A percentile compares a stretch with the other conserved stretches of the same genome.
Evolutionary conservation across 2,797 vertebrate genomes (phyloP).

Genomic region (Danio tinwini): DNA sequence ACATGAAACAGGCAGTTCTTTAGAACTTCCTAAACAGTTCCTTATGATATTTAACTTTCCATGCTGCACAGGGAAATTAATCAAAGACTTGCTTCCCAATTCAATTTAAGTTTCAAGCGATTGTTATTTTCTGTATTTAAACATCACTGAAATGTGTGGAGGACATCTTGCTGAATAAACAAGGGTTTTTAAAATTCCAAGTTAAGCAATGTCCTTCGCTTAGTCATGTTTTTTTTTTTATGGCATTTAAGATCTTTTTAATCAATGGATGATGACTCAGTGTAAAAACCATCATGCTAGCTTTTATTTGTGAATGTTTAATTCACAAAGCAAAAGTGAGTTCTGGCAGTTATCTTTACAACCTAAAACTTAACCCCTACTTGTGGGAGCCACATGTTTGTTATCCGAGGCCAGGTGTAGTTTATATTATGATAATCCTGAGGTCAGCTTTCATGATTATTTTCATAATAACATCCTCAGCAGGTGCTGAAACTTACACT

Average conservation of each 20-base stretch:
- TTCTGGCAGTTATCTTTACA: constrained; percentile 17
- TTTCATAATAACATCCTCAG: constrained; percentile 39
- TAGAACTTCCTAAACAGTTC: constrained; percentile 11
- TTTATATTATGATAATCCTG: constrained; percentile 28
- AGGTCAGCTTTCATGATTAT: constrained; percentile 24
- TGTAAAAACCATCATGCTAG: neutral
- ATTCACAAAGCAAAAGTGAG: neutral
- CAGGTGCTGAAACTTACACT: constrained; percentile 21
- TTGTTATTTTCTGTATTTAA: constrained; percentile 7
- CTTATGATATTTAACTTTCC: constrained; percentile 30
- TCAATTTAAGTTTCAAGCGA: constrained; percentile 11
- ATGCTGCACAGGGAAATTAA: neutral
- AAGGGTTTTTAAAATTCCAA: neutral
- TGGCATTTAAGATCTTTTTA: neutral
- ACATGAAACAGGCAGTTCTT: constrained; percentile 8
- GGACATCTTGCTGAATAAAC: neutral
- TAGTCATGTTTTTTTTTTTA: neutral
- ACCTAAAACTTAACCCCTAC: neutral
- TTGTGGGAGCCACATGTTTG: constrained; percentile 34
- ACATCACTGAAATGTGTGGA: neutral
- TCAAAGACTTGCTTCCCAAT: neutral
- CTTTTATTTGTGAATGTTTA: neutral
- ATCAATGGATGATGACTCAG: neutral
- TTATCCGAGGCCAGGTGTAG: constrained; percentile 23
- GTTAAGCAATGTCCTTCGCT: neutral